Percentiles rank a stretch among this genome's conserved stretches.
Evolutionary conservation across 2,888 invertebrate species (phyloP).

Genomic region (Eupithecia dodoneata): DNA sequence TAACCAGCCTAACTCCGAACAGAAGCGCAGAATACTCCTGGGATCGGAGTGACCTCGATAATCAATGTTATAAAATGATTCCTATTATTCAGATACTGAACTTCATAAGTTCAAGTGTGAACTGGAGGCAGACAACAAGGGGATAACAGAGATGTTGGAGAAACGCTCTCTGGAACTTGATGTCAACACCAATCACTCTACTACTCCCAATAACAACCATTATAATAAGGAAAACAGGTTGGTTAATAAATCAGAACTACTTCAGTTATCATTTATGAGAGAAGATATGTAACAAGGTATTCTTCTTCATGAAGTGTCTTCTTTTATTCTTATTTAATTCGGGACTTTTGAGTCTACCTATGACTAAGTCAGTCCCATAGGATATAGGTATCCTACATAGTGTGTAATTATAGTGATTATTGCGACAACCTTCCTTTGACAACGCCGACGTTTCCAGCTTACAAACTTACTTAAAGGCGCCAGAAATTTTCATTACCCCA

Average conservation of each 20-base stretch:
- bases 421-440: no score
- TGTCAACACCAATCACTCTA: slow-evolving; percentile 77
- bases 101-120: slow-evolving; percentile 99
- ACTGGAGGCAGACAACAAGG: slow-evolving; percentile 98
- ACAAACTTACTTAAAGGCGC: no score
- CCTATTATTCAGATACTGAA: slow-evolving; percentile 86
- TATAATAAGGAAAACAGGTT: slow-evolving; percentile 92
- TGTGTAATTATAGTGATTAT: no score
- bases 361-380: neutral
- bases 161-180: slow-evolving; percentile 96
- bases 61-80: neutral
- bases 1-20: no score
- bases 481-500: no score
- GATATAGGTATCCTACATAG: neutral
- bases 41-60: no score
- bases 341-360: neutral
- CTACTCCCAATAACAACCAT: slow-evolving; percentile 84
- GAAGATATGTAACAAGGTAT: no score
- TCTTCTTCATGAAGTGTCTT: no score
- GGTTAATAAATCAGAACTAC: slow-evolving; percentile 14
- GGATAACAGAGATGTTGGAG: slow-evolving; percentile 97
- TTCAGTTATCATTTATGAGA: no score
- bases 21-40: no score
- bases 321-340: no score
- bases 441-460: no score